Conservation (phyloP, 2,797 vertebrate species). For the Chelmon rostratus region DNA sequence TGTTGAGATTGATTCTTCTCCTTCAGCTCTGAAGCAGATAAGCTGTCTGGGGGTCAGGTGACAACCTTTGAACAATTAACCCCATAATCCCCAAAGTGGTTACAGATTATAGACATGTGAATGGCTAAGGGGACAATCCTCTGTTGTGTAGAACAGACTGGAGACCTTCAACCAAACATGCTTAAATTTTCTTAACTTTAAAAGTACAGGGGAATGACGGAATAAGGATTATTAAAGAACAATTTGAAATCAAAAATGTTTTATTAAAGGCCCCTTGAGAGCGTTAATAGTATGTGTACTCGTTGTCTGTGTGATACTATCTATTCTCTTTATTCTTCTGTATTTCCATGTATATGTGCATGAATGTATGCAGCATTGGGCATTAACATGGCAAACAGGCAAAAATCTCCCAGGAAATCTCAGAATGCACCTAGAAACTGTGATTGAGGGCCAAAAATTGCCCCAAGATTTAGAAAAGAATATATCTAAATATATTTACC, state of each 20-base stretch:
- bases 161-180: neutral
- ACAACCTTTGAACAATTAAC: conserved; percentile 64
- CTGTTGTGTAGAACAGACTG: neutral
- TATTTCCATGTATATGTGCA: neutral
- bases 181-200: neutral
- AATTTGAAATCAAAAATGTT: neutral
- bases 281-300: no score
- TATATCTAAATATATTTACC: no score
- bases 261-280: neutral
- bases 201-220: neutral
- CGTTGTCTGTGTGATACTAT: conserved; percentile 8
- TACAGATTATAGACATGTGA: conserved; percentile 49
- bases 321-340: neutral
- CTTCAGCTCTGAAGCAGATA: conserved; percentile 39
- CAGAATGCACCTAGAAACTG: no score
- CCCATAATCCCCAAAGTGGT: conserved; percentile 54
- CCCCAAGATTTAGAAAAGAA: no score
- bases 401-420: no score
- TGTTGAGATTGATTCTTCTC: conserved; percentile 45
- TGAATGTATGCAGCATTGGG: neutral
- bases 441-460: no score
- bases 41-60: conserved; percentile 40
- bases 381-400: no score
- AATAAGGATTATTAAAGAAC: neutral
- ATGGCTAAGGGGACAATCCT: conserved; percentile 2